A percentile compares a stretch with the other conserved stretches of the same genome.
phyloP scores from a whole-genome alignment of 2,797 vertebrate genomes.

The Rhabdomys pumilio region DNA sequence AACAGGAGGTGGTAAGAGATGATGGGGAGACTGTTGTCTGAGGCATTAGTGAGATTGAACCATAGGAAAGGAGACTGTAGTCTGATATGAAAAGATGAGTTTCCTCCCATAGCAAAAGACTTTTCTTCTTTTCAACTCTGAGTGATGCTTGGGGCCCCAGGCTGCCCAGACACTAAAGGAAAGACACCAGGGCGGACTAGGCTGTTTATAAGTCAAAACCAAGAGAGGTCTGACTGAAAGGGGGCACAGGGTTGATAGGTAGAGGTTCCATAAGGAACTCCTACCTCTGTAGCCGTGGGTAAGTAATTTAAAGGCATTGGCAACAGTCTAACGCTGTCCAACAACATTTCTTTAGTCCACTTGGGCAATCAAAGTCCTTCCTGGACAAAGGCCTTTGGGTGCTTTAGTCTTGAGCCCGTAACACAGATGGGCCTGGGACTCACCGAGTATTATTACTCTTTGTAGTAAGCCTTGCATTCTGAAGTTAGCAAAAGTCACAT shows the following conservation, averaged over 20 bases:
- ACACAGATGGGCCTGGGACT: neutral
- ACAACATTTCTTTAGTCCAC: neutral
- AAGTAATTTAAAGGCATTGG: neutral
- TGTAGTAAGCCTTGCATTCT: neutral
- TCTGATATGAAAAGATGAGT: rapidly evolving
- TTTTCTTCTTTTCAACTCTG: neutral
- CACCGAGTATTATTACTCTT: neutral
- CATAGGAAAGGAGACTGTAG: neutral
- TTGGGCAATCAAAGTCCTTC: neutral
- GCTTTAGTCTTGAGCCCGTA: neutral
- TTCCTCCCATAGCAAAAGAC: neutral
- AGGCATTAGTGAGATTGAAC: neutral
- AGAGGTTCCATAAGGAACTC: neutral
- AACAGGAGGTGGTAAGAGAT: neutral
- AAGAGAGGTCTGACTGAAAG: neutral
- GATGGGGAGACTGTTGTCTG: neutral
- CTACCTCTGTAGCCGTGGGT: rapidly evolving
- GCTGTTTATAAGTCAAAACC: neutral
- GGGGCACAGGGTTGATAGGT: neutral
- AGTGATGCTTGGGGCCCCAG: neutral
- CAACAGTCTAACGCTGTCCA: neutral
- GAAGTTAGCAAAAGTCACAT: neutral
- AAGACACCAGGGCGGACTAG: neutral
- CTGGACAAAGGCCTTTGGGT: neutral
- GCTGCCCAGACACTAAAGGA: neutral